phyloP scores from a whole-genome alignment of 2,888 invertebrate genomes.

The Drosophila mimica region DNA sequence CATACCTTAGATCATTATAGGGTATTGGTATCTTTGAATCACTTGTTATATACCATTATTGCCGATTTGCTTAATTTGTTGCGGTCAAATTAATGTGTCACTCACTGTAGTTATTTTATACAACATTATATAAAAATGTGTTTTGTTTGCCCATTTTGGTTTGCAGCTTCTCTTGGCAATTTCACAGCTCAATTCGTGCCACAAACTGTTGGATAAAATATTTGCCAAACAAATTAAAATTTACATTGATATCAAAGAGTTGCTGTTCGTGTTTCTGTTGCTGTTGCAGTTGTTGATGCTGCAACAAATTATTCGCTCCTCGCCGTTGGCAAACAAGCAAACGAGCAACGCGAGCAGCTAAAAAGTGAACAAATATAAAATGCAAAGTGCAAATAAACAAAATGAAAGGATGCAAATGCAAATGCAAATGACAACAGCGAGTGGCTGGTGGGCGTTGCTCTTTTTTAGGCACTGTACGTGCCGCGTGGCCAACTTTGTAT shows the following conservation, averaged over 20 bases:
- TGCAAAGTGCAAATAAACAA: constrained; percentile 71
- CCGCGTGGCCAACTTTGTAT: constrained; percentile 41
- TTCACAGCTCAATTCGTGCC: constrained; percentile 64
- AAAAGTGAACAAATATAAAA: constrained; percentile 72
- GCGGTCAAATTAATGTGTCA: constrained; percentile 16
- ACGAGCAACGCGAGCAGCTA: constrained; percentile 26
- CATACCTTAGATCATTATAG: not conserved
- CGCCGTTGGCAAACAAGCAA: constrained; percentile 55
- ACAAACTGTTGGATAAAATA: constrained; percentile 65
- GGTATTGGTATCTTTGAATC: not conserved
- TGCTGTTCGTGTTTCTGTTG: constrained; percentile 28
- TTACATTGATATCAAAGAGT: constrained; percentile 74
- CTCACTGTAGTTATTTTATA: constrained; percentile 12
- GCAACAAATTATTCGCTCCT: constrained; percentile 69
- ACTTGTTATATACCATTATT: not conserved
- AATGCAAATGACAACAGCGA: constrained; percentile 30
- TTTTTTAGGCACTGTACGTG: constrained; percentile 55
- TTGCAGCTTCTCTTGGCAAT: constrained; percentile 39
- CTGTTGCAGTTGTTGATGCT: constrained; percentile 30
- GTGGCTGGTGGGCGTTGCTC: not conserved
- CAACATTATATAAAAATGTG: constrained; percentile 30
- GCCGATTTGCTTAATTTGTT: constrained; percentile 1
- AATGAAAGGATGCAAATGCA: constrained; percentile 53
- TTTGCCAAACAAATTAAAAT: constrained; percentile 78
- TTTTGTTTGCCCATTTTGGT: constrained; percentile 22